A percentile compares a stretch with the other conserved stretches of the same genome.
Evolutionary conservation across 2,113 vertebrate species (phyloP).

Genomic region (Vombatus ursinus): DNA sequence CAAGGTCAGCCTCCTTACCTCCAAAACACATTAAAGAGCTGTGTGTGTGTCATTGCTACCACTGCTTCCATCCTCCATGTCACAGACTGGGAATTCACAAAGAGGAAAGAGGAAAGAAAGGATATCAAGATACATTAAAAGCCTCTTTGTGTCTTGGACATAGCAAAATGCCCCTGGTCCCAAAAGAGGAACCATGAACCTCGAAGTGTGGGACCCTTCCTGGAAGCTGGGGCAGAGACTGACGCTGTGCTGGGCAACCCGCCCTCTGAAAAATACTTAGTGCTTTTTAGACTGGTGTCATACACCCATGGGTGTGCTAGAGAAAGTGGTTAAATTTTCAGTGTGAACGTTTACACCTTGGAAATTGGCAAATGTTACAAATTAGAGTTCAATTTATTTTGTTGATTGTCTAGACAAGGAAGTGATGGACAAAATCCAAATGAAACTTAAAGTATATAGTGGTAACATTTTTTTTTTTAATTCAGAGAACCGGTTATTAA

Average conservation of each 20-base stretch:
- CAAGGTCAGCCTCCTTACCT: not conserved
- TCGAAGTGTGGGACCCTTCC: not conserved
- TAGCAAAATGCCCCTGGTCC: not conserved
- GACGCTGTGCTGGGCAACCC: not conserved
- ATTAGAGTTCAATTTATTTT: not conserved
- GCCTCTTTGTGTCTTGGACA: not conserved
- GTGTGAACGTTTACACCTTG: not conserved
- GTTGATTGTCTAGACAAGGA: not conserved
- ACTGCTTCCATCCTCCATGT: not conserved
- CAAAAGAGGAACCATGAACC: not conserved
- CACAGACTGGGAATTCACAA: not conserved
- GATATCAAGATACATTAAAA: not conserved
- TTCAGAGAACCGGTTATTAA: not conserved
- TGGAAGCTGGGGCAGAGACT: not conserved
- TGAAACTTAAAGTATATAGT: not conserved
- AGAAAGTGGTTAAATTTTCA: not conserved
- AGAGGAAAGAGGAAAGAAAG: not conserved
- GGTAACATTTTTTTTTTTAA: not conserved
- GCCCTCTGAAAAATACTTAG: not conserved
- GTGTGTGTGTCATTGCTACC: not conserved
- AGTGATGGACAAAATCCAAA: not conserved
- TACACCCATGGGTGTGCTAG: not conserved
- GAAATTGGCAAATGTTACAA: not conserved
- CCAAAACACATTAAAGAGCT: not conserved
- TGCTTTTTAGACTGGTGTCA: not conserved